Base-by-base conservation (phyloP, 2,888 invertebrate genomes). In the Crioceris asparagi region DNA sequence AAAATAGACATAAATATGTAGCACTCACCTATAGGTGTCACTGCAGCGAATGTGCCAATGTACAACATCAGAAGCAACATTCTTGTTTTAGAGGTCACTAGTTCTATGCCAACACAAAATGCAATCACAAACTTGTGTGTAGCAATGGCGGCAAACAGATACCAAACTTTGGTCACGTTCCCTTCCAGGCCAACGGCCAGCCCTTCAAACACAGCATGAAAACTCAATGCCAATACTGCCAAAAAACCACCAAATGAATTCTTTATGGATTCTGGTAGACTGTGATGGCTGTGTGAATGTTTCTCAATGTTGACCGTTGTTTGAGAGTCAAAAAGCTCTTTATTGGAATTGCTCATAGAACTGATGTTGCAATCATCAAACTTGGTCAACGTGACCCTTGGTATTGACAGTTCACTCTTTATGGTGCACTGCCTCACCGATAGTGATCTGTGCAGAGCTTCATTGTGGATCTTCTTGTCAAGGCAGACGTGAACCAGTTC, bases 201-300 rank as follows among this genome's bases (percentile, higher is more conserved):
- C 1, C 79, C 79, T 61, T 80, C 79, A 53, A 79, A 77, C 17
- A 79, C 70, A 1, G 78, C 77, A 54, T 80, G 79, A 45, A 79
- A 76, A 25, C 77, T 77, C 4, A 80, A 55, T 0, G 79, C 79
- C 30, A 78, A 58, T 6, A 80, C 74, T 1, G 77, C 72, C 30
- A 79, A 57, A 4, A 79, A 62, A 21, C 72, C 77, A 2, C 75
- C 70, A 3, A 79, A 76, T 0, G 79, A 75, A 32, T 74, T 50
- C 26, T 51, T 50, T 1, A 45, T 45, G 32, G 50, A 41, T 25
- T 48, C 49, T 29, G 47, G 49, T 16, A 51, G 33, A 16, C 48
- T 33, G 26, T 50, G 44, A 42, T 54, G 49, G 26, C 45, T 19
- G 41, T 50, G 50, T 8, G 37, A 36, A 12, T 38, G 38, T 29